A percentile compares a stretch with the other conserved stretches of the same genome.
Conservation (phyloP, 2,113 vertebrate genomes). For the Mormoops blainvillei region DNA sequence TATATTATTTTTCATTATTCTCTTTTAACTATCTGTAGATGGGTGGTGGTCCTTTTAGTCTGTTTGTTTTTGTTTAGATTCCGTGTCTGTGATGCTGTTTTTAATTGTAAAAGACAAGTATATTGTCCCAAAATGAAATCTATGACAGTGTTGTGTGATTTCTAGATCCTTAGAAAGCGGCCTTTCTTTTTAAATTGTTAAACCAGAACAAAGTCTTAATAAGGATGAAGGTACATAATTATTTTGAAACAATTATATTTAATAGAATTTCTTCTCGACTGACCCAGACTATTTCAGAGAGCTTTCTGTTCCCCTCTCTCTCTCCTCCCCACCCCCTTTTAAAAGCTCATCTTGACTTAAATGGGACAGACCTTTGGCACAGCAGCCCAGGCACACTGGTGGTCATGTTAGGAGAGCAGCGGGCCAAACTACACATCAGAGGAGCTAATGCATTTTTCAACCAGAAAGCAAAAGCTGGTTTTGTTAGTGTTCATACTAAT, state of each 20-base stretch:
- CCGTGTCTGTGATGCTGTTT: neutral
- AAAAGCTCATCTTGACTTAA: neutral
- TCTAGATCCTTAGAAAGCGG: neutral
- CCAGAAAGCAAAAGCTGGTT: neutral
- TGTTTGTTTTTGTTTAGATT: neutral
- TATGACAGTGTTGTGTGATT: neutral
- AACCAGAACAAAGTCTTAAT: neutral
- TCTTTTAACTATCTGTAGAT: neutral
- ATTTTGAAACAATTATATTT: neutral
- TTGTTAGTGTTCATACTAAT: neutral
- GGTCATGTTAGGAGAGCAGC: accelerated
- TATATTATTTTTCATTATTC: neutral
- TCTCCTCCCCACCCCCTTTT: neutral
- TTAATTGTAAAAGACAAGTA: neutral
- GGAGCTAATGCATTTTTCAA: neutral
- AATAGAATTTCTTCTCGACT: neutral
- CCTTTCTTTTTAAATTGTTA: neutral
- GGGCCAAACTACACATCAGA: neutral
- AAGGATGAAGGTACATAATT: neutral
- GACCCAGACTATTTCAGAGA: neutral
- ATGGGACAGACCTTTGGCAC: neutral
- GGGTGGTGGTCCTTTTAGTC: neutral
- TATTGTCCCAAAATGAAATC: neutral
- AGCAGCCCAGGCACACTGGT: too few relatives aligned
- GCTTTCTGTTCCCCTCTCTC: neutral